These are phyloP conservation scores for Protobothrops mucrosquamatus DNA, from an alignment of 2,113 vertebrate species.

Conservation along the genomic window DNA sequence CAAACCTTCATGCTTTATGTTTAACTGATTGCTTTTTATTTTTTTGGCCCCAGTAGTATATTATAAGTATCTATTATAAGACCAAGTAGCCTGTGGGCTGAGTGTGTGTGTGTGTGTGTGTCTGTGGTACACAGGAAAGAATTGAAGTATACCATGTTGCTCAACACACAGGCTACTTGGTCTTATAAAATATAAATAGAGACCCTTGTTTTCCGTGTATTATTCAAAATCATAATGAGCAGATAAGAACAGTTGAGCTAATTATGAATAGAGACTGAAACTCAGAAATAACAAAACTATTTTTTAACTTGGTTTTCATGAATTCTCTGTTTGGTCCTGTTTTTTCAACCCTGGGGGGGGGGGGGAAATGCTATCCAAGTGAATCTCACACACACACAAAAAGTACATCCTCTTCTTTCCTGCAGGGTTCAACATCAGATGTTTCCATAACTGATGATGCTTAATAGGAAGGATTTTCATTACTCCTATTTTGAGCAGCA, in stretches of 20 bases:
- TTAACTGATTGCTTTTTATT: background rate
- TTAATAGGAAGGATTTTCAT: conserved; percentile 9
- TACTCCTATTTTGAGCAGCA: conserved; percentile 25
- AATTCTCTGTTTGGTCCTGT: conserved; percentile 36
- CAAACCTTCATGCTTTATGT: background rate
- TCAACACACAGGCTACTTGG: background rate
- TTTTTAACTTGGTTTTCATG: background rate
- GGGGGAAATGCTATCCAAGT: conserved; percentile 34
- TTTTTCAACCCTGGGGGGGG: background rate
- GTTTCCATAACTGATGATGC: background rate
- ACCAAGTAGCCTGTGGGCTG: background rate
- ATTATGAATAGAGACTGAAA: background rate
- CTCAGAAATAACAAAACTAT: background rate
- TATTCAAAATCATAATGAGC: conserved; percentile 20
- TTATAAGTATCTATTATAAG: no score
- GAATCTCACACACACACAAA: conserved; percentile 27
- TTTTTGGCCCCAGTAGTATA: background rate
- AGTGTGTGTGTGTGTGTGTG: no score
- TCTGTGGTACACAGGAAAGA: background rate
- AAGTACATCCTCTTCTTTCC: conserved; percentile 6
- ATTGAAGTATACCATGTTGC: background rate
- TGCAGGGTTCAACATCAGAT: background rate
- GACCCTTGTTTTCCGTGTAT: conserved; percentile 20
- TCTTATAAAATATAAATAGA: background rate
- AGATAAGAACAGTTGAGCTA: background rate